phyloP scores from a whole-genome alignment of 2,888 invertebrate species.

The Scrobipalpa costella region DNA sequence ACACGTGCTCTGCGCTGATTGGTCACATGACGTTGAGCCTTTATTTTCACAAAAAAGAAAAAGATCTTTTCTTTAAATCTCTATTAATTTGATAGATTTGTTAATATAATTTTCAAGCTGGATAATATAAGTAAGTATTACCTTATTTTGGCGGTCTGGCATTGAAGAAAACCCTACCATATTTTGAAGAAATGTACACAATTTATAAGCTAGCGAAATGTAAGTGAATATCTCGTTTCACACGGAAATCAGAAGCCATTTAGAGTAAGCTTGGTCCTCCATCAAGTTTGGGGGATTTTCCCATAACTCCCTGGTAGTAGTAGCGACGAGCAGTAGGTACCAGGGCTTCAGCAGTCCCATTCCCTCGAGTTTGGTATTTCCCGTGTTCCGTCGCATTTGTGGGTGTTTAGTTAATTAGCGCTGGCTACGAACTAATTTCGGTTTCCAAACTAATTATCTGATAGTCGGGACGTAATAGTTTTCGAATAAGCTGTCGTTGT shows the following conservation, averaged over 20 bases:
- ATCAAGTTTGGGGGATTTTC: conserved; percentile 1
- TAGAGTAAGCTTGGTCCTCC: neutral
- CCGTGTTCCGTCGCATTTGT: conserved; percentile 7
- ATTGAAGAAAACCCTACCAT: no score
- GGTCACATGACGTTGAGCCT: conserved; percentile 55
- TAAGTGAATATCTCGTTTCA: neutral
- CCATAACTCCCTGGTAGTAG: neutral
- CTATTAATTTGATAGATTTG: no score
- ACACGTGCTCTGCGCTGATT: conserved; percentile 72
- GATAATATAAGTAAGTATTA: no score
- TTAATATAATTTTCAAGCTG: no score
- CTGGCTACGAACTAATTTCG: conserved; percentile 1
- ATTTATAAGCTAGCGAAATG: neutral
- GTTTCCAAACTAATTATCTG: conserved; percentile 15
- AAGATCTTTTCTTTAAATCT: no score
- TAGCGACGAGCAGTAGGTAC: neutral
- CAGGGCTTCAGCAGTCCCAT: neutral
- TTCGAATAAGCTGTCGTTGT: neutral
- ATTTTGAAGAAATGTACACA: no score
- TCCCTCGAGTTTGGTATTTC: neutral
- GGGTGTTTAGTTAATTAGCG: conserved; percentile 18
- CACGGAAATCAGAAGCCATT: conserved; percentile 2
- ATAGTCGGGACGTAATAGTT: conserved; percentile 6
- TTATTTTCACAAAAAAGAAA: neutral
- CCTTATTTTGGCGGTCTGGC: no score